phyloP scores from a whole-genome alignment of 2,888 invertebrate genomes.

The Euproctis similis region DNA sequence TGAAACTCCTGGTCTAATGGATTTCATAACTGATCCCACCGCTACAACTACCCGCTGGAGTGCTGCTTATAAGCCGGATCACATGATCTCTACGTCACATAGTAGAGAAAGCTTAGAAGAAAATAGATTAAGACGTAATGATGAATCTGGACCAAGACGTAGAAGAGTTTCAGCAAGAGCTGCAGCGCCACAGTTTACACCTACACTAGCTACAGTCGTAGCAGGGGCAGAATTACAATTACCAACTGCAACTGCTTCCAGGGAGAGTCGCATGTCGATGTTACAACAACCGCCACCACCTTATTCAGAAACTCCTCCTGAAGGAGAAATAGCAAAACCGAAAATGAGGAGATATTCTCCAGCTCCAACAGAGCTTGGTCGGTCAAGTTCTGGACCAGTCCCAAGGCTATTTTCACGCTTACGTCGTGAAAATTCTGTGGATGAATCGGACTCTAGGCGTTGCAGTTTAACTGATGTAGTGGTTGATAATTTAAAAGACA shows the following conservation, averaged over 20 bases:
- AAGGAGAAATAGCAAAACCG: conserved; percentile 42
- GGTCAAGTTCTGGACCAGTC: conserved; percentile 53
- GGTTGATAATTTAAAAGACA: conserved; percentile 67
- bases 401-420: conserved; percentile 62
- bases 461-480: conserved; percentile 68
- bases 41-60: conserved; percentile 33
- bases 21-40: conserved; percentile 36
- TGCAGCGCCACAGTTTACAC: conserved; percentile 60
- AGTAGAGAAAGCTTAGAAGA: conserved; percentile 42
- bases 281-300: conserved; percentile 65
- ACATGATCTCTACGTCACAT: conserved; percentile 36
- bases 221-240: conserved; percentile 63
- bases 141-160: conserved; percentile 43
- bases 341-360: conserved; percentile 60
- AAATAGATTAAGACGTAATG: conserved; percentile 16
- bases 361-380: conserved; percentile 49
- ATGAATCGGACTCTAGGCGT: conserved; percentile 51
- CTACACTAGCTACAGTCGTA: conserved; percentile 62
- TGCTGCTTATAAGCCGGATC: conserved; percentile 52
- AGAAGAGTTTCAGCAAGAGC: conserved; percentile 62
- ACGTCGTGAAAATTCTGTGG: conserved; percentile 54
- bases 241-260: conserved; percentile 52
- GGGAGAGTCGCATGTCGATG: conserved; percentile 64
- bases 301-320: conserved; percentile 45
- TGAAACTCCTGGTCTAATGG: conserved; percentile 39